phyloP scores from a whole-genome alignment of 2,888 invertebrate species.

The Oeneis ivallda region DNA sequence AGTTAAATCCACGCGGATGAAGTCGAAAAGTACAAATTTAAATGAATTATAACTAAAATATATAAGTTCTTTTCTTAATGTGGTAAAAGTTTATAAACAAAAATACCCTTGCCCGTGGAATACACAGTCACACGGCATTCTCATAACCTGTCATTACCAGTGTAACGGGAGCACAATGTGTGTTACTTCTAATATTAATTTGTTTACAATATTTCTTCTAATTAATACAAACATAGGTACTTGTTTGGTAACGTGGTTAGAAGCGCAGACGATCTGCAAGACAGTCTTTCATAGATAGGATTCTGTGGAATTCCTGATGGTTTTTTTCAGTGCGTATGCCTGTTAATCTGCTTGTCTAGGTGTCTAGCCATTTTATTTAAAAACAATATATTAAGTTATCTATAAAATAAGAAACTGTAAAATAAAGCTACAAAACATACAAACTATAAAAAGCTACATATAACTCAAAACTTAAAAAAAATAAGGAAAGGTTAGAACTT shows the following conservation, averaged over 20 bases:
- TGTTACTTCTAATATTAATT: conserved; percentile 36
- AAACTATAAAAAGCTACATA: too few species aligned
- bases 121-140: conserved; percentile 41
- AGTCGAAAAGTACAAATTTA: neutral
- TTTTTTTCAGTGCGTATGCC: too few species aligned
- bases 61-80: too few species aligned
- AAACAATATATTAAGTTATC: too few species aligned
- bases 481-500: too few species aligned
- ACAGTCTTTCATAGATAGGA: neutral
- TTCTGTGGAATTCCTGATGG: too few species aligned
- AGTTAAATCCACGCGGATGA: too few species aligned
- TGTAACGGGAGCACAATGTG: conserved; percentile 55
- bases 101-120: conserved; percentile 31
- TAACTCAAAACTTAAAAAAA: too few species aligned
- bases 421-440: too few species aligned
- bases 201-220: conserved; percentile 40
- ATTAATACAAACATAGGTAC: conserved; percentile 33
- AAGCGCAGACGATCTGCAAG: conserved; percentile 15
- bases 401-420: too few species aligned
- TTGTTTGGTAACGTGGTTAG: conserved; percentile 15
- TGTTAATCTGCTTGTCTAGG: too few species aligned
- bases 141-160: conserved; percentile 59
- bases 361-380: too few species aligned
- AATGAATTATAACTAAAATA: neutral
- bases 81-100: conserved; percentile 9